Evolutionary conservation across 2,888 invertebrate genomes (phyloP).

Genomic region (Acrocyrtus sp.): DNA sequence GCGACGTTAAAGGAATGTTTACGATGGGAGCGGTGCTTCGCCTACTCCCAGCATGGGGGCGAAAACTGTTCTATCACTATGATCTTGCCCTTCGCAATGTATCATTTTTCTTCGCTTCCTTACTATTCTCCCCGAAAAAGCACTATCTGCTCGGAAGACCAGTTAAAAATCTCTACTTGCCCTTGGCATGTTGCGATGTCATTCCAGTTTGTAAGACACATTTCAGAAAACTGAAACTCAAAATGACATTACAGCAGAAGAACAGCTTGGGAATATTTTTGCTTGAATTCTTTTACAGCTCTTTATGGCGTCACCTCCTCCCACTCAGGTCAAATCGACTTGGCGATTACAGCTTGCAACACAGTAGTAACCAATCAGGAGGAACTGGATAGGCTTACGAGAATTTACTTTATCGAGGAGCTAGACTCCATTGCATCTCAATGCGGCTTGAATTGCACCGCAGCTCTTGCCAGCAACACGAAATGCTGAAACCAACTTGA

Average conservation of each 20-base stretch:
- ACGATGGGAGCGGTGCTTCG: slow-evolving; percentile 1
- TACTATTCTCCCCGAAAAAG: slow-evolving; percentile 28
- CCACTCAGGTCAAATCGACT: slow-evolving; percentile 39
- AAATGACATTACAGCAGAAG: too few relatives aligned
- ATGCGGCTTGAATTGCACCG: slow-evolving; percentile 12
- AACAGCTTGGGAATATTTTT: too few relatives aligned
- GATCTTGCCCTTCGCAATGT: slow-evolving; percentile 27
- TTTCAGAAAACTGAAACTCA: too few relatives aligned
- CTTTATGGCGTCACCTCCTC: slow-evolving; percentile 44
- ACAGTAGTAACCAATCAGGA: slow-evolving; percentile 25
- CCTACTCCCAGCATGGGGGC: slow-evolving; percentile 17
- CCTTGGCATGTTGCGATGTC: slow-evolving; percentile 23
- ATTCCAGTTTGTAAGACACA: slow-evolving; percentile 13
- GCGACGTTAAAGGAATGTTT: slow-evolving; percentile 18
- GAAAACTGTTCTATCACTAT: slow-evolving; percentile 9
- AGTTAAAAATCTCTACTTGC: slow-evolving; percentile 45
- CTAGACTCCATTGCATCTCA: slow-evolving; percentile 15
- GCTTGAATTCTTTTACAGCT: slow-evolving; percentile 13
- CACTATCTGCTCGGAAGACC: slow-evolving; percentile 42
- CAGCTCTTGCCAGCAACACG: too few relatives aligned
- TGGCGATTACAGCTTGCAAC: slow-evolving; percentile 30
- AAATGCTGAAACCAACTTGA: too few relatives aligned
- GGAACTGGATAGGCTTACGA: slow-evolving; percentile 39
- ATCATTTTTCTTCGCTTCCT: slow-evolving; percentile 35
- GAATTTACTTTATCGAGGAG: slow-evolving; percentile 39